Base-by-base conservation (phyloP, 2,888 invertebrate genomes). In the Platypus cylindrus region DNA sequence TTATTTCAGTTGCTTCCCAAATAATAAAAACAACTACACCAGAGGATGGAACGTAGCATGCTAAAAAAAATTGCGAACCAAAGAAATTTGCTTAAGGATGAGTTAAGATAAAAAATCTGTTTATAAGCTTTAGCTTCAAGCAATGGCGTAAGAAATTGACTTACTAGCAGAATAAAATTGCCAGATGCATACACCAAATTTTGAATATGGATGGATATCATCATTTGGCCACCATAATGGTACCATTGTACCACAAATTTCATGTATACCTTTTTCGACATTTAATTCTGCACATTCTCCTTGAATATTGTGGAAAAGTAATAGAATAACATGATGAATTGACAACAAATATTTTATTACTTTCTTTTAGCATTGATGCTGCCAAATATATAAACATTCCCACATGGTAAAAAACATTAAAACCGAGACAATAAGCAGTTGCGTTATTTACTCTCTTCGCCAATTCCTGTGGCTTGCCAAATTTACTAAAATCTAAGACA, bases 151-250 rank as follows among this genome's bases (percentile, higher is more conserved):
- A n/a, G n/a, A n/a, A n/a, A n/a, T n/a, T n/a, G n/a, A n/a, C 18
- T 27, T 36, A 30, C 37, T 28, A 17, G 28, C 30, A 4, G 32
- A 32, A 16, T 30, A 18, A 2, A 27, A n/a, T 28, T 38, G 34
- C 22, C 17, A 37, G 4, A 29, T 15, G 11, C 17, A 30, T 5
- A 37, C 11, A 13, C 23, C 2, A 9, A n/a, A 3, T 5, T 38
- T 38, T 2, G 24, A 11, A 2, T 22, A 9, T 8, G 34, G 22
- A 11, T 35, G 17, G 3, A 38, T 38, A 1, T 34, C 31, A 4
- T 35, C 15, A 13, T 16, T 7, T 7, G 38, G 31, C 38, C 38
- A 38, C 39, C 35, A 39, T 2, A 39, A 18, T 2, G 39, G 39
- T 11, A 30, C 26, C 5, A 39, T 22, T 3, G 27, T 39, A 5